Percentiles rank a stretch among this genome's conserved stretches.
phyloP scores from a whole-genome alignment of 2,113 vertebrate species.

The Malaclemys terrapin region DNA sequence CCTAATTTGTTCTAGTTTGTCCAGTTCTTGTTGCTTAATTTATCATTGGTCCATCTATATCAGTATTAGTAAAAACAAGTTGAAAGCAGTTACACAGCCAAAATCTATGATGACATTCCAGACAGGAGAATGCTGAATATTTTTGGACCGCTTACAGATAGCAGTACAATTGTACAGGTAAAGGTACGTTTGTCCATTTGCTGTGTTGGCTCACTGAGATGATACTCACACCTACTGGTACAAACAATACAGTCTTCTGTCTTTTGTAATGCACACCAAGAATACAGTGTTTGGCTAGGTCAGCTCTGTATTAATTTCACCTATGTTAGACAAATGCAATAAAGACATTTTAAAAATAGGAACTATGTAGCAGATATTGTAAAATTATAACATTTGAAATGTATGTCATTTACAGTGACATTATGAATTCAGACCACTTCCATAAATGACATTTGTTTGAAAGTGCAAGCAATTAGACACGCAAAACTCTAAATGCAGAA shows the following conservation, averaged over 20 bases:
- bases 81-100: too few species aligned
- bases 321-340: not conserved
- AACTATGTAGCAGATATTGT: accelerated
- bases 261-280: not conserved
- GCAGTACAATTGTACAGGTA: not conserved
- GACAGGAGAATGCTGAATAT: not conserved
- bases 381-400: accelerated
- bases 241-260: not conserved
- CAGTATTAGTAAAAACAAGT: not conserved
- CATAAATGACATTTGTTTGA: too few species aligned
- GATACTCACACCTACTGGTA: not conserved
- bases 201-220: not conserved
- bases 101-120: not conserved
- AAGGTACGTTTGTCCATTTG: not conserved
- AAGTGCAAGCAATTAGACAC: not conserved
- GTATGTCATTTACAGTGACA: not conserved
- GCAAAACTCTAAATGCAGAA: not conserved
- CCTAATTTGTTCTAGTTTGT: not conserved
- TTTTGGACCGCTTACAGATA: not conserved
- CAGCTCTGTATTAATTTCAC: too few species aligned
- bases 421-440: not conserved
- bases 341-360: not conserved
- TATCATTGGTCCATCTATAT: accelerated
- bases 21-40: not conserved
- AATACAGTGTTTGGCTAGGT: not conserved